Conservation (phyloP, 1,140 invertebrate genomes). For the Pissodes strobi region DNA sequence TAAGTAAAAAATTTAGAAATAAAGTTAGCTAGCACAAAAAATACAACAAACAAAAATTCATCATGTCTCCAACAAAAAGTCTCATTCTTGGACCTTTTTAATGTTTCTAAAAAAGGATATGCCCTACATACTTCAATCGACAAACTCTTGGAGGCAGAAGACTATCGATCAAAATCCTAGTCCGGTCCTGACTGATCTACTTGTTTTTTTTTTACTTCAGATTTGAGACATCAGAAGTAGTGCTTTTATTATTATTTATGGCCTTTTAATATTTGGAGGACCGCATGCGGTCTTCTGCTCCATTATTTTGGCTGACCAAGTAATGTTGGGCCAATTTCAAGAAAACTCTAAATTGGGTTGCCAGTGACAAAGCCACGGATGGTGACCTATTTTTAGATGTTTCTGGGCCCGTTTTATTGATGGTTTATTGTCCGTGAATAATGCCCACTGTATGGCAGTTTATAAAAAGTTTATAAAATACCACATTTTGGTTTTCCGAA, state of each 20-base stretch:
- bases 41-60: too few relatives aligned
- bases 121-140: too few relatives aligned
- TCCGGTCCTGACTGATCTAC: not conserved
- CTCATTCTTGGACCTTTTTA: too few relatives aligned
- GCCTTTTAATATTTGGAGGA: conserved; percentile 1
- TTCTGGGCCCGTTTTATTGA: conserved; percentile 1
- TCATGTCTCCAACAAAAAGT: too few relatives aligned
- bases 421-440: not conserved
- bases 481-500: conserved; percentile 9
- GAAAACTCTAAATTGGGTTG: not conserved
- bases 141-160: too few relatives aligned
- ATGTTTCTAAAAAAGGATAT: too few relatives aligned
- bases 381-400: not conserved
- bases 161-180: too few relatives aligned
- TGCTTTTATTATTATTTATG: conserved; percentile 9
- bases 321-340: not conserved
- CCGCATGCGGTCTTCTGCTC: conserved; percentile 3
- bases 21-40: too few relatives aligned
- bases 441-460: not conserved
- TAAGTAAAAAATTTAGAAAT: too few relatives aligned
- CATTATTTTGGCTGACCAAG: conserved; percentile 7
- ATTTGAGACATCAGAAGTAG: conserved; percentile 1
- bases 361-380: not conserved
- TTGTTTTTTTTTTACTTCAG: not conserved
- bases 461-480: conserved; percentile 4